Conservation (phyloP, 2,888 invertebrate species). For the Drosophila fulvimacula region DNA sequence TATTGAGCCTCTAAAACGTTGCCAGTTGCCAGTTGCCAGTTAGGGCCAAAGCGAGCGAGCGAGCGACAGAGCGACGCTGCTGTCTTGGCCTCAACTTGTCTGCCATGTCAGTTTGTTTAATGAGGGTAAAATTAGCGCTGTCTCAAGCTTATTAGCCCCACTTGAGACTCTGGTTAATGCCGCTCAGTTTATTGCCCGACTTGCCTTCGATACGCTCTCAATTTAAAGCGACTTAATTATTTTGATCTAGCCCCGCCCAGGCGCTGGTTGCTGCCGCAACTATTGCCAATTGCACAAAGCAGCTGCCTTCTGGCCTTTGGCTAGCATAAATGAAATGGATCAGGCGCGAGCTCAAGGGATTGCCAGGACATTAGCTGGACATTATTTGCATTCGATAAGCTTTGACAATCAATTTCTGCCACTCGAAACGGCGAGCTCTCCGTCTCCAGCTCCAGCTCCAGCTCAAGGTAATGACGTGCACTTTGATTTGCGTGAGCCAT, state of each 20-base stretch:
- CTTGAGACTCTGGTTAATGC: slow-evolving; percentile 78
- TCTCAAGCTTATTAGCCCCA: slow-evolving; percentile 80
- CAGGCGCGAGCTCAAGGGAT: slow-evolving; percentile 26
- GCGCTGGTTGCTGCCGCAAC: slow-evolving; percentile 42
- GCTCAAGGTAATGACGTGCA: slow-evolving; percentile 77
- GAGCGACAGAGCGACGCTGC: background rate
- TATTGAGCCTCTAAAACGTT: slow-evolving; percentile 76
- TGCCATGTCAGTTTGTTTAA: slow-evolving; percentile 78
- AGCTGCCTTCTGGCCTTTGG: slow-evolving; percentile 49
- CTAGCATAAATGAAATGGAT: slow-evolving; percentile 61
- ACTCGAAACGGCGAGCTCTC: slow-evolving; percentile 18
- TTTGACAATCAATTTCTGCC: slow-evolving; percentile 50
- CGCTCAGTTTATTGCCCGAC: slow-evolving; percentile 70
- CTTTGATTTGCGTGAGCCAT: slow-evolving; percentile 72
- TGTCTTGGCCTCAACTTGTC: slow-evolving; percentile 53
- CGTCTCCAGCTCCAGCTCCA: background rate
- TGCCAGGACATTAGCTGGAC: slow-evolving; percentile 28
- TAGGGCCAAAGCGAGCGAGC: slow-evolving; percentile 19
- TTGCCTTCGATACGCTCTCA: slow-evolving; percentile 50
- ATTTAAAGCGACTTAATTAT: slow-evolving; percentile 77
- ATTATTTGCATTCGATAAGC: slow-evolving; percentile 44
- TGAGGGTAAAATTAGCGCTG: slow-evolving; percentile 81
- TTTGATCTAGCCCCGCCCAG: slow-evolving; percentile 68
- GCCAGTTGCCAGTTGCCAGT: slow-evolving; percentile 56
- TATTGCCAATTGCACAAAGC: slow-evolving; percentile 50